These are phyloP conservation scores for Grus americana DNA, from an alignment of 2,113 vertebrate genomes.

Conservation along the genomic window DNA sequence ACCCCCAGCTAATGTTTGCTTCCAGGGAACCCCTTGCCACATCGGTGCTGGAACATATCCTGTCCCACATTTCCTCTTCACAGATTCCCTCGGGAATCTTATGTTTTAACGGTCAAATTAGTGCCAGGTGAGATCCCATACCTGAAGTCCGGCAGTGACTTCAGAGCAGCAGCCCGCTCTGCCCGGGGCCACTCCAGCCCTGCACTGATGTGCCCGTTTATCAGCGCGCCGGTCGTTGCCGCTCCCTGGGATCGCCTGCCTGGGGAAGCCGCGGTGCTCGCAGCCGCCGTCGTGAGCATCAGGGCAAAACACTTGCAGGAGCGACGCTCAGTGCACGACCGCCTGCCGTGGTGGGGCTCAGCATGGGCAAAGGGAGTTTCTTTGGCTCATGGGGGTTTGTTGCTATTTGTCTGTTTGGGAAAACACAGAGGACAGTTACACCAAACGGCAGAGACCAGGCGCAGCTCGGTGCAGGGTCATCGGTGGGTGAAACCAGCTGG, in stretches of 20 bases:
- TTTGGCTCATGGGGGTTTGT: not conserved
- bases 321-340: fast-evolving
- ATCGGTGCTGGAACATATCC: not conserved
- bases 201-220: not conserved
- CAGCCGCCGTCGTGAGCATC: fast-evolving
- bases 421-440: fast-evolving
- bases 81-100: not conserved
- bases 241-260: not conserved
- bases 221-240: fast-evolving
- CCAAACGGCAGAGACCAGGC: fast-evolving
- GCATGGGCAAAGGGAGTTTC: not conserved
- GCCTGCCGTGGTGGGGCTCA: fast-evolving
- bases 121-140: not conserved
- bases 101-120: not conserved
- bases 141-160: not conserved
- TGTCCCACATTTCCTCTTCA: not conserved
- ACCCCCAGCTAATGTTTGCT: not conserved
- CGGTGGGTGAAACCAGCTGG: fast-evolving
- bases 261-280: not conserved
- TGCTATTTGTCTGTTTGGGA: not conserved
- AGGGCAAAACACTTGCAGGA: not conserved
- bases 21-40: not conserved
- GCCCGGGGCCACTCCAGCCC: not conserved
- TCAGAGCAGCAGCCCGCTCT: not conserved
- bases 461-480: not conserved